A percentile compares a stretch with the other conserved stretches of the same genome.
These are phyloP conservation scores for Scyliorhinus canicula DNA, from an alignment of 2,797 vertebrate genomes.

Conservation along the genomic window DNA sequence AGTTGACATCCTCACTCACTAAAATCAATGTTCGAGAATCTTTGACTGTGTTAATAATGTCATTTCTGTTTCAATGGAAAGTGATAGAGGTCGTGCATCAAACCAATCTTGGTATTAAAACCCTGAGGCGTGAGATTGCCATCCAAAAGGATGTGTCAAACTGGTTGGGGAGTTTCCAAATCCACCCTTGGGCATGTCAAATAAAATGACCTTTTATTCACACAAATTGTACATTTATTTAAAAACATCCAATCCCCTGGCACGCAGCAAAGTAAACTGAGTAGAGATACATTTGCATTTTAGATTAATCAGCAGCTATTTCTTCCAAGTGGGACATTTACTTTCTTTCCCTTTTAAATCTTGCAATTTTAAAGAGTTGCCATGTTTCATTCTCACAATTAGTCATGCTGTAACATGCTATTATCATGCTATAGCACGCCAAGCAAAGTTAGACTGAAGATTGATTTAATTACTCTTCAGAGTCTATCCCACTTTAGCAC, in stretches of 20 bases:
- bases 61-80: neutral
- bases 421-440: neutral
- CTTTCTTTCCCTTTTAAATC: neutral
- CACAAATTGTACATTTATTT: neutral
- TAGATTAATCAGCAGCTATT: neutral
- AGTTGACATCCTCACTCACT: neutral
- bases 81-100: neutral
- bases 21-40: neutral
- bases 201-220: neutral
- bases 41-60: neutral
- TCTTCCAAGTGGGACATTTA: neutral
- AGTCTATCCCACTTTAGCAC: neutral
- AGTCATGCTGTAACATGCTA: too few relatives aligned
- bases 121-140: too few relatives aligned
- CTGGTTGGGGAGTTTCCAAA: neutral
- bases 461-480: neutral
- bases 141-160: neutral
- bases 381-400: neutral
- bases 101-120: too few relatives aligned
- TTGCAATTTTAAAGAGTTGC: neutral
- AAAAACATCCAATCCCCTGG: too few relatives aligned
- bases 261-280: neutral
- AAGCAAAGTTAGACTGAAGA: neutral
- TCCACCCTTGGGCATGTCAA: neutral
- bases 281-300: neutral